Evolutionary conservation across 2,113 vertebrate species (phyloP), one percentile per base, ranked within the genome.

Genomic region (Phyllostomus hastatus): DNA sequence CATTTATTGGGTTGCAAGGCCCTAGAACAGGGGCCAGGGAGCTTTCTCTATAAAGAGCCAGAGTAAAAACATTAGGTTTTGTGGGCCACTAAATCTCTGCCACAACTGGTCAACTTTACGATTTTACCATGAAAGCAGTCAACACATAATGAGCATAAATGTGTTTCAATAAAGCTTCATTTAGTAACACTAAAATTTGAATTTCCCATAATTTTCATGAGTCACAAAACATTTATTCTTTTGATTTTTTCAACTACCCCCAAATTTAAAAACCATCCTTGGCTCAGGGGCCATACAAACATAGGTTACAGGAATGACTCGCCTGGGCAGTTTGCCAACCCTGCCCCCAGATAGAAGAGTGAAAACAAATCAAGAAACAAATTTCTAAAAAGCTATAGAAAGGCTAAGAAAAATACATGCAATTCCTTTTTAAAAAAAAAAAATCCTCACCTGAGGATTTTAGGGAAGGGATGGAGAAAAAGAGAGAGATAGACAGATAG

Each of bases 381-480:
- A 78, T 90, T 91, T 95, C 81, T 91, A 41, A 91, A 88, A 91
- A 87, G 33, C 43, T 73, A 11, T 33, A 35, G 24, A 87, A 93
- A 79, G 38, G 14, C 41, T 93, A 43, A 91, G 33, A 76, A 91
- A 95, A 82, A 70, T 52, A 54, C 3, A 75, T 54, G 20, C 3
- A 86, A 9, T 73, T 85, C 22, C 70, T 90, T 28, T 69, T 78
- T 87, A 10, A 61, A 61, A 61, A 11, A 61, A 61, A 61, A 61
- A 64, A 31, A 31, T 64, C 61, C 28, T 64, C 61, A 64, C 28
- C 11, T 14, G 4, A 31, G 61, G 61, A 31, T 31, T 64, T 64
- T 31, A 64, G 61, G 61, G 12, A 64, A 28, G 28, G 61, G 61
- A 31, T 64, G 61, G 61, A 61, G 59, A 61, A 61, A 59, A 59